Conservation (phyloP, 2,797 vertebrate genomes). For the Numenius phaeopus region DNA sequence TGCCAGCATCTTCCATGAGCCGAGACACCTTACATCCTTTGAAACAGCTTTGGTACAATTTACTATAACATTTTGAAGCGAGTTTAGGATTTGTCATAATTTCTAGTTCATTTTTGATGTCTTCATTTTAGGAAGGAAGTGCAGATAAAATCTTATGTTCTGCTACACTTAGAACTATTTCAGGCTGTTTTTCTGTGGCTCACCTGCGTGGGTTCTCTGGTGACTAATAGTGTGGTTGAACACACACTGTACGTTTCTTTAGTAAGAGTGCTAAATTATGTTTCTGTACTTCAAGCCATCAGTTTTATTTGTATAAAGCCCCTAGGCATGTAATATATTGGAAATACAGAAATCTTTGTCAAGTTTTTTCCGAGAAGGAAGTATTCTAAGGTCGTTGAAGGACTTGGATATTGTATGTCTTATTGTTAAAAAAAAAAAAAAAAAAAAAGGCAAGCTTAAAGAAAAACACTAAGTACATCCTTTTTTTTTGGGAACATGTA, state of each 20-base stretch:
- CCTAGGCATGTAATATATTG: background rate
- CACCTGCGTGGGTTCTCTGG: background rate
- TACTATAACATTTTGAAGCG: background rate
- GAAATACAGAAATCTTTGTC: background rate
- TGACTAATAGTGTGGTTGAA: background rate
- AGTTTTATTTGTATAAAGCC: background rate
- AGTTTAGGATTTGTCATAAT: background rate
- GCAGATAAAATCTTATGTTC: background rate
- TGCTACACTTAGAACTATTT: background rate
- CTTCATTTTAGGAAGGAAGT: constrained; percentile 19
- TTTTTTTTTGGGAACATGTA: background rate
- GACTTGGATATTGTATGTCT: background rate
- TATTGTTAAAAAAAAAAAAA: background rate
- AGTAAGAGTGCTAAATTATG: background rate
- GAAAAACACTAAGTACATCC: background rate
- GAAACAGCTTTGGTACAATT: background rate
- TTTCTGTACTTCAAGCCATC: background rate
- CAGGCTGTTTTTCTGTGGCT: background rate
- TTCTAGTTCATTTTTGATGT: background rate
- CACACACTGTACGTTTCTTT: background rate
- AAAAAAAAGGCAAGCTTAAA: background rate
- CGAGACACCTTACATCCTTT: background rate
- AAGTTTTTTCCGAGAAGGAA: background rate
- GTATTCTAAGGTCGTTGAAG: background rate
- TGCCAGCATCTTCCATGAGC: background rate